Evolutionary conservation across 2,888 invertebrate genomes (phyloP), one percentile per base, ranked within the genome.

Genomic region (Acanthosoma haemorrhoidale): DNA sequence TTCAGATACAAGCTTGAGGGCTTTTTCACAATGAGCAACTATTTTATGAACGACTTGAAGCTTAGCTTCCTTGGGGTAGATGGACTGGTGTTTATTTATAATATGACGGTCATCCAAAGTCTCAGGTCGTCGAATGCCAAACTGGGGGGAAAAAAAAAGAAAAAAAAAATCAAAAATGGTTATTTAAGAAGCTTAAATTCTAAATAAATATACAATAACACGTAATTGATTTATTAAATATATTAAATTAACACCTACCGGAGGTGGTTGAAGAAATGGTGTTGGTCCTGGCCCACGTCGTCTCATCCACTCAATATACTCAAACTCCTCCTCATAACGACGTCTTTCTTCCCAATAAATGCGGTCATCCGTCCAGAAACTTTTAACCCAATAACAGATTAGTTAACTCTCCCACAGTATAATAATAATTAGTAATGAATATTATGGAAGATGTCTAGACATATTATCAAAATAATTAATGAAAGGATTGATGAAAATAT

Each of bases 81-180:
- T 94, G 74, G 91, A 91, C 0, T 92, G 89, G 81, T 98, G 97
- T 77, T 93, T 91, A 64, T 92, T 90, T 80, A 94, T 87, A 70
- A 97, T 94, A 82, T 97, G 96, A 9, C 95, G 88, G 82, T 98
- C 98, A 82, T 98, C 97, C 16, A 90, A 89, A n/a, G 94, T 92
- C 81, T 96, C 96, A 0, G 92, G 90, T 63, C 94, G 87, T 21
- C 95, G 86, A 59, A 87, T 86, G 2, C 71, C 73, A 69, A 72
- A 72, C 71, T 71, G n/a, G n/a, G n/a, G n/a, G n/a, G n/a, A n/a
- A 43, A 51, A 66, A 71, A 21, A 21, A 60, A 69, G 18, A 59
- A 60, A 31, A 18, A 18, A 69, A n/a, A 25, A 59, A 11, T 13
- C 18, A 31, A 32, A 61, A 15, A 18, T 61, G 18, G 16, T n/a